Evolutionary conservation across 2,113 vertebrate genomes (phyloP), one percentile per base, ranked within the genome.

Genomic region (Scatophagus argus): DNA sequence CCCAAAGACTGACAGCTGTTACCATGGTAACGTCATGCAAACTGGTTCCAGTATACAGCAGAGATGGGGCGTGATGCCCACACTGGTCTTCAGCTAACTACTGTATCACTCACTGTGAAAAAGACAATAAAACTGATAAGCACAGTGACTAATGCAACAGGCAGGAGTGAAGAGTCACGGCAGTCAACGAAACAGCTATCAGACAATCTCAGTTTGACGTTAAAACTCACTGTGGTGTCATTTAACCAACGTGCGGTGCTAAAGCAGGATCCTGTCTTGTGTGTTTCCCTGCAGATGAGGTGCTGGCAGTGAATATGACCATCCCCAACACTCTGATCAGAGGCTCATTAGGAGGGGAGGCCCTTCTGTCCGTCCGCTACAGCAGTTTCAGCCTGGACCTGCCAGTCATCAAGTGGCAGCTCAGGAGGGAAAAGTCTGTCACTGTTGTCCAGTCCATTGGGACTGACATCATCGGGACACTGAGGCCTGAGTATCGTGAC

Each of bases 341-440:
- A 0, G 96, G 97, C 32, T 95, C 93, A 0, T 91, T 95, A 0
- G 98, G 97, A 25, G 96, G 96, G 2, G 95, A 97, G 0, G 97
- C 97, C 1, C 92, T 99, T 77, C 95, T 98, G 6, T 99, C 98
- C 0, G 97, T 99, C 60, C 94, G 93, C 61, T 99, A 98, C 77
- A 93, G 91, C 79, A 98, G 97, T 66, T 94, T 95, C 87, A 99
- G 98, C 76, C 79, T 87, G 0, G 98, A 98, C 93, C 95, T 91
- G 23, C 98, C 98, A 0, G 97, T 99, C 83, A 96, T 99, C 82
- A 99, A 97, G 92, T 99, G 98, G 98, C 96, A 97, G 87, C 93
- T 99, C 69, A 95, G 96, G 88, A 82, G 95, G 12, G 96, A 99
- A 87, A 98, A 98, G 51, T 94, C 96, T 0, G 88, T 97, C 87